Evolutionary conservation across 2,113 vertebrate genomes (phyloP).

Genomic region (Nannospalax galili): DNA sequence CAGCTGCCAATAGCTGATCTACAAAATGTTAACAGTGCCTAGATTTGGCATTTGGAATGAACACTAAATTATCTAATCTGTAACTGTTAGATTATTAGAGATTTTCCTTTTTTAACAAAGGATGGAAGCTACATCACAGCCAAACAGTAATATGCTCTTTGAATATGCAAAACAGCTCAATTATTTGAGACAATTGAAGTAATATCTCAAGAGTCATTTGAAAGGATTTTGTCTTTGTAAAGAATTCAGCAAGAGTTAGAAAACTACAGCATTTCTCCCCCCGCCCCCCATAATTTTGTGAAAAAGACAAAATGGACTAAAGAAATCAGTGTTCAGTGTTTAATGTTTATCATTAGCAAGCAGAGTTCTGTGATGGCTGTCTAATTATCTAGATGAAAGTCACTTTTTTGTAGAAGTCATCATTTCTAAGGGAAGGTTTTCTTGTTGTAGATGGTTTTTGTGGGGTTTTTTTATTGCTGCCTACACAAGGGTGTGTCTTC

Average conservation of each 20-base stretch:
- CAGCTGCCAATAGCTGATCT: constrained; percentile 53
- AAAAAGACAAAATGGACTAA: constrained; percentile 49
- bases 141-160: constrained; percentile 76
- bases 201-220: constrained; percentile 76
- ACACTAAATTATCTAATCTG: constrained; percentile 71
- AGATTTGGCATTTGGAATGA: constrained; percentile 68
- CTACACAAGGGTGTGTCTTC: neutral
- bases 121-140: constrained; percentile 39
- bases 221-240: constrained; percentile 71
- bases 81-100: constrained; percentile 54
- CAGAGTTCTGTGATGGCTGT: constrained; percentile 7
- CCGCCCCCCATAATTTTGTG: constrained; percentile 50
- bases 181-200: constrained; percentile 83
- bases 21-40: constrained; percentile 55
- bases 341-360: constrained; percentile 53
- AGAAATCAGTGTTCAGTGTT: constrained; percentile 57
- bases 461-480: neutral
- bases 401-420: constrained; percentile 25
- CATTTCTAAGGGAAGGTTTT: neutral
- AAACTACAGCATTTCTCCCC: constrained; percentile 50
- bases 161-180: constrained; percentile 68
- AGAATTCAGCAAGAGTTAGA: constrained; percentile 63
- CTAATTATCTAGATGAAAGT: constrained; percentile 58
- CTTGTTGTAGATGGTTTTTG: neutral
- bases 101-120: constrained; percentile 5